Conservation (phyloP, 2,888 invertebrate species). For the Iphiclides podalirius region DNA sequence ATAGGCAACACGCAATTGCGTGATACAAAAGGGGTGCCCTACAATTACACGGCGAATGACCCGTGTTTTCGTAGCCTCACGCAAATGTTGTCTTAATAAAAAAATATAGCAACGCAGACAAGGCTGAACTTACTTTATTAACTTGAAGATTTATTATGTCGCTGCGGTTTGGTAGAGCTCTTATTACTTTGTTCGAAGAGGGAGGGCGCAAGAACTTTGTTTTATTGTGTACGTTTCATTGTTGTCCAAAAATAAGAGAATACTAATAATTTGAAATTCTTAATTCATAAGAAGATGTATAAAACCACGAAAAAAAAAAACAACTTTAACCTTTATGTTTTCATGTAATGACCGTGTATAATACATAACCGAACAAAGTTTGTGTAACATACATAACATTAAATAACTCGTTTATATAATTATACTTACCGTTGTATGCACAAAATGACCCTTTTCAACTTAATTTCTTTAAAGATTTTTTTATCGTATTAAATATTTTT, state of each 20-base stretch:
- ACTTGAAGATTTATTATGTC: slow-evolving; percentile 40
- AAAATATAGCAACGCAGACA: slow-evolving; percentile 41
- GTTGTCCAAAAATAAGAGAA: not conserved
- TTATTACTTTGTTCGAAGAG: slow-evolving; percentile 12
- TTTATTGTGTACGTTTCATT: slow-evolving; percentile 7
- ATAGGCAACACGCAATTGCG: slow-evolving; percentile 61
- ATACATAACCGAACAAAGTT: no score
- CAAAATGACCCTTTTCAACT: no score
- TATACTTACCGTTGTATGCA: no score
- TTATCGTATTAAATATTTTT: no score
- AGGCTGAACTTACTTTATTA: slow-evolving; percentile 32
- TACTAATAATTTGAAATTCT: not conserved
- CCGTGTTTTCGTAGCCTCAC: slow-evolving; percentile 52
- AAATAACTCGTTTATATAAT: no score
- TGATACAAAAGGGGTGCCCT: slow-evolving; percentile 57
- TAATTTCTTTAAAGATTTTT: no score
- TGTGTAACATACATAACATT: no score
- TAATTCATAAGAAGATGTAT: not conserved
- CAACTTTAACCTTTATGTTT: no score
- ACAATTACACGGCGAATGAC: slow-evolving; percentile 61
- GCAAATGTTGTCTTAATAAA: slow-evolving; percentile 57
- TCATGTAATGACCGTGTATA: no score
- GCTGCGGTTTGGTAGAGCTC: slow-evolving; percentile 28
- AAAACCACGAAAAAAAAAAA: no score
- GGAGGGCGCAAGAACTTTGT: slow-evolving; percentile 3